Conservation (phyloP, 1,140 invertebrate genomes). For the Listronotus bonariensis region DNA sequence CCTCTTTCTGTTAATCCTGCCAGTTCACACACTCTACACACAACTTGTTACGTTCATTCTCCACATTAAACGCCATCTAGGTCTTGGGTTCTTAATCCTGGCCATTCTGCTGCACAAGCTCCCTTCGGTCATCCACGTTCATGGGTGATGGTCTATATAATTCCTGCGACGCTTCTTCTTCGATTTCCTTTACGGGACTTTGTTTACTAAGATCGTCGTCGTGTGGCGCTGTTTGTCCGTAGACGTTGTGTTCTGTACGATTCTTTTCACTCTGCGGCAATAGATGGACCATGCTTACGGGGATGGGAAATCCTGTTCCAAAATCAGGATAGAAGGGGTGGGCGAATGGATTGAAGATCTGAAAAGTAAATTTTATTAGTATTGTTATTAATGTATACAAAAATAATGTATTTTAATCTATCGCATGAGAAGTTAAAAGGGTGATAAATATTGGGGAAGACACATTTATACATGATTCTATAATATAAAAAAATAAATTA, state of each 20-base stretch:
- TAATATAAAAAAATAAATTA: too few species aligned
- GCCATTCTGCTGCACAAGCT: constrained; percentile 67
- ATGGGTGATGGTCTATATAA: constrained; percentile 61
- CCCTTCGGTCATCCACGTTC: constrained; percentile 61
- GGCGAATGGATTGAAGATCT: constrained; percentile 71
- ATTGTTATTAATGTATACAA: too few species aligned
- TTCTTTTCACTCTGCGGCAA: constrained; percentile 75
- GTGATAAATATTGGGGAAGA: too few species aligned
- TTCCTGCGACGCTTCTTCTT: constrained; percentile 61
- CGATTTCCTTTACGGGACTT: constrained; percentile 63
- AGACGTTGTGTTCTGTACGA: constrained; percentile 59
- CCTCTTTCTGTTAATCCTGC: too few species aligned
- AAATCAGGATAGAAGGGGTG: constrained; percentile 83
- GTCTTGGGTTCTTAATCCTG: constrained; percentile 60
- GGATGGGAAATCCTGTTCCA: constrained; percentile 75
- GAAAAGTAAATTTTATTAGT: constrained; percentile 32
- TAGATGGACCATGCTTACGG: constrained; percentile 80
- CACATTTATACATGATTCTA: too few species aligned
- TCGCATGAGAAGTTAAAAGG: too few species aligned
- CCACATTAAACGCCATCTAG: background rate
- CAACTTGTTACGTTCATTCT: too few species aligned
- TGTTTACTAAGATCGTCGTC: constrained; percentile 66
- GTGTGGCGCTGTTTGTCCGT: constrained; percentile 58
- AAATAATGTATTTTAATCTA: too few species aligned
- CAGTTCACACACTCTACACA: too few species aligned